These are phyloP conservation scores for Proteles cristata DNA, from an alignment of 2,113 vertebrate species.

Conservation along the genomic window DNA sequence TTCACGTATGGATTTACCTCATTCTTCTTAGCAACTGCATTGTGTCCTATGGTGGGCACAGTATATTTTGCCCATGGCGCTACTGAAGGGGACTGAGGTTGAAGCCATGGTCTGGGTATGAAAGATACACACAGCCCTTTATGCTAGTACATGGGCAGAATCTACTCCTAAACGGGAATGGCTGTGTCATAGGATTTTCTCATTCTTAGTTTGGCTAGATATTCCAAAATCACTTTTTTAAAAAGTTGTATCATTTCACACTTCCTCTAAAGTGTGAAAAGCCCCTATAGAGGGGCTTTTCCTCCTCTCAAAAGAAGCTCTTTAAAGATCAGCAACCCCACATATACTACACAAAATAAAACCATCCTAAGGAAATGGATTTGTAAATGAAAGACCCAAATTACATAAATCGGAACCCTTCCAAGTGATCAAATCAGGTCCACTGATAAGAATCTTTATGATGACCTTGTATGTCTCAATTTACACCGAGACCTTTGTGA, in stretches of 20 bases:
- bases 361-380: neutral
- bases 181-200: neutral
- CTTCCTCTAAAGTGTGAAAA: too few relatives aligned
- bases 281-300: neutral
- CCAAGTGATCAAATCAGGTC: neutral
- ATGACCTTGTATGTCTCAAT: neutral
- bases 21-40: neutral
- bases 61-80: neutral
- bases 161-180: neutral
- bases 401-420: neutral
- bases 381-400: conserved; percentile 12
- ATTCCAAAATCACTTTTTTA: neutral
- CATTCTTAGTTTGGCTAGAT: neutral
- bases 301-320: neutral
- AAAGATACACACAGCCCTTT: neutral
- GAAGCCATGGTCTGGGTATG: neutral
- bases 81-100: neutral
- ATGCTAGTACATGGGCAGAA: neutral
- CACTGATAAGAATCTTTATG: neutral
- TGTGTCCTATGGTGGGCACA: too few relatives aligned
- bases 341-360: neutral
- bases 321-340: neutral
- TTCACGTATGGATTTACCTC: neutral
- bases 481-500: neutral
- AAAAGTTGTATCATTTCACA: neutral